phyloP scores from a whole-genome alignment of 2,113 vertebrate genomes.

The Acanthochromis polyacanthus region DNA sequence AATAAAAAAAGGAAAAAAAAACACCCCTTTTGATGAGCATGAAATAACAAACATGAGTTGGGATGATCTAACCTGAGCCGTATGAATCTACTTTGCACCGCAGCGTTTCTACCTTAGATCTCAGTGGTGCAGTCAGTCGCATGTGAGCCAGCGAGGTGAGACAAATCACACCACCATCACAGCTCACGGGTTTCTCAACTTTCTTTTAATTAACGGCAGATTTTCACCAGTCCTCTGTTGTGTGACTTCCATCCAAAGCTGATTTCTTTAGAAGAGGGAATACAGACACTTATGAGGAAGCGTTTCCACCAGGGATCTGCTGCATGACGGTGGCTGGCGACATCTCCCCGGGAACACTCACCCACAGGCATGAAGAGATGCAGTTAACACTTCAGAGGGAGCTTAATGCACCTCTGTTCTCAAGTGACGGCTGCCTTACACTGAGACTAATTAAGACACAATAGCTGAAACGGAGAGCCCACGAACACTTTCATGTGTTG shows the following conservation, averaged over 20 bases:
- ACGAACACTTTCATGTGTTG: neutral
- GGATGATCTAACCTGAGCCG: neutral
- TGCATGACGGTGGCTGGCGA: slow-evolving; percentile 29
- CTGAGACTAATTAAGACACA: slow-evolving; percentile 1
- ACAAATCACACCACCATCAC: slow-evolving; percentile 20
- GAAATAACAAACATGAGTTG: slow-evolving; percentile 14
- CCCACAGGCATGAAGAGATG: slow-evolving; percentile 44
- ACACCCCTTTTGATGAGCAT: slow-evolving; percentile 9
- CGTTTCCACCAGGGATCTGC: slow-evolving; percentile 53
- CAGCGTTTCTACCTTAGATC: neutral
- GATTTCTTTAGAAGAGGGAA: slow-evolving; percentile 21
- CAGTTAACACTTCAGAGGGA: slow-evolving; percentile 14
- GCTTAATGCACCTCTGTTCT: slow-evolving; percentile 36
- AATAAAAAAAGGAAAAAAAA: slow-evolving; percentile 2
- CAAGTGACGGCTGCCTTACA: slow-evolving; percentile 29
- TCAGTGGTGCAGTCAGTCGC: slow-evolving; percentile 7
- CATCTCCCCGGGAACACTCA: slow-evolving; percentile 30
- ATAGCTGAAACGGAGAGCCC: neutral
- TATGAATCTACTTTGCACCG: neutral
- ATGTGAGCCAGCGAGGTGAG: slow-evolving; percentile 45
- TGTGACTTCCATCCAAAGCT: slow-evolving; percentile 44
- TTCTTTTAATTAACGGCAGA: slow-evolving; percentile 34
- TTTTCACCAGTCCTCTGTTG: slow-evolving; percentile 24
- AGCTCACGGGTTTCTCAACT: slow-evolving; percentile 63
- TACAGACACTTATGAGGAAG: slow-evolving; percentile 62